Conservation (phyloP, 2,113 vertebrate genomes). For the Falco punctatus region DNA sequence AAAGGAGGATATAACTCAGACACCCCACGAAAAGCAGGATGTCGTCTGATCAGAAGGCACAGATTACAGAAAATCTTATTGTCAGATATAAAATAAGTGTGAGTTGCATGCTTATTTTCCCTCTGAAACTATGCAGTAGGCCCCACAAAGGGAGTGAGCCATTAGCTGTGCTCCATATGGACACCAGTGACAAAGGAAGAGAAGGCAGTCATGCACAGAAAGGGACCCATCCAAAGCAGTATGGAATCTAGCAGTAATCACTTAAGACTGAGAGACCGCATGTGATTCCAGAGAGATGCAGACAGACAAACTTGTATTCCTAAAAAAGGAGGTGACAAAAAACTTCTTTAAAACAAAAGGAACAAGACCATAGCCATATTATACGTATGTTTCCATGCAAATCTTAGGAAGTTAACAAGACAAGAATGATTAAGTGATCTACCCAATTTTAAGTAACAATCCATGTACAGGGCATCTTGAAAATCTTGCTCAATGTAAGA, state of each 20-base stretch:
- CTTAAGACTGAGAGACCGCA: background rate
- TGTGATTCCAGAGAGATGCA: background rate
- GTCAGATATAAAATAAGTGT: background rate
- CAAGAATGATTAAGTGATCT: background rate
- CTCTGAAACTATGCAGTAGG: background rate
- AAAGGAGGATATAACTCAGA: background rate
- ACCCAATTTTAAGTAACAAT: background rate
- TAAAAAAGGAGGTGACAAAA: background rate
- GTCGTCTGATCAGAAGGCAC: background rate
- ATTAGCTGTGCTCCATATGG: background rate
- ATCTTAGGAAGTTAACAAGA: background rate
- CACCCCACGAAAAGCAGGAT: background rate
- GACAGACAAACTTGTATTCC: background rate
- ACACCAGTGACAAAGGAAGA: background rate
- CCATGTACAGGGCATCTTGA: accelerated
- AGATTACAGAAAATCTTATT: background rate
- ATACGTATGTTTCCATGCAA: background rate
- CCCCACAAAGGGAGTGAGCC: background rate
- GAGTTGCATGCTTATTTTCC: background rate
- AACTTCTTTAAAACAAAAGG: background rate
- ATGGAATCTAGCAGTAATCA: background rate
- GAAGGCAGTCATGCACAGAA: background rate
- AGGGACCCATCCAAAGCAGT: background rate
- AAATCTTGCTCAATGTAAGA: background rate
- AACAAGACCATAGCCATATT: background rate